Base-by-base conservation (phyloP, 53 echinoderm and acorn worm genomes). In the Temnopleurus reevesii region DNA sequence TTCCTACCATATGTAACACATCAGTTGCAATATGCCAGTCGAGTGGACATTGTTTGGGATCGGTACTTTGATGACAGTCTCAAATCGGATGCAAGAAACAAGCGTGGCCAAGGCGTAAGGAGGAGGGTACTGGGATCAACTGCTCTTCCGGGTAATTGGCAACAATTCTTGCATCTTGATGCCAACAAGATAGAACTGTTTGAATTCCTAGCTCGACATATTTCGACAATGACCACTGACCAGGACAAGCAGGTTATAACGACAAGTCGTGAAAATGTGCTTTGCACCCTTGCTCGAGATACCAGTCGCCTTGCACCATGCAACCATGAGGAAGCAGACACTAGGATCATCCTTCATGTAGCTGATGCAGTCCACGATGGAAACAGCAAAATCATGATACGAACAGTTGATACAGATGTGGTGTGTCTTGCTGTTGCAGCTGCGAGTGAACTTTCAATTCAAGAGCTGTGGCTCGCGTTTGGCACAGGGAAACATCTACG, bases 391-490 rank as follows among this genome's bases (percentile, higher is more conserved):
- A 59, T 84, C 31, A 23, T 63, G 27, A 89, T 90, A 29, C 90
- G 87, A 54, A 94, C 90, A 47, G 91, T 89, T 38, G 94, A 93
- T 77, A 93, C 94, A 80, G 94, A 93, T 79, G 77, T 91, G 57
- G 46, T 92, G 60, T 81, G 86, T 19, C 91, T 93, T 56, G 86
- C 92, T 30, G 55, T 90, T 34, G 3, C 65, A 15, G 84, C 86
- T 45, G 24, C 77, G 35, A 4, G 9, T 26, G 34, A 41, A 31
- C 55, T 81, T 26, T 46, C 86, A 36, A 45, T 51, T 44, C 76
- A 61, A 18, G 89, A 94, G n/a, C 45, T 94, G 36, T 94, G 90
- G 91, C 65, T 94, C 19, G 94, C 91, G 1, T 92, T 92, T 81
- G 90, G 91, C 21, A 90, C 46, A 53, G 93, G 91, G 12, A 84